Base-by-base conservation (phyloP, 2,113 vertebrate species). In the Calyptommatus sinebrachiatus region DNA sequence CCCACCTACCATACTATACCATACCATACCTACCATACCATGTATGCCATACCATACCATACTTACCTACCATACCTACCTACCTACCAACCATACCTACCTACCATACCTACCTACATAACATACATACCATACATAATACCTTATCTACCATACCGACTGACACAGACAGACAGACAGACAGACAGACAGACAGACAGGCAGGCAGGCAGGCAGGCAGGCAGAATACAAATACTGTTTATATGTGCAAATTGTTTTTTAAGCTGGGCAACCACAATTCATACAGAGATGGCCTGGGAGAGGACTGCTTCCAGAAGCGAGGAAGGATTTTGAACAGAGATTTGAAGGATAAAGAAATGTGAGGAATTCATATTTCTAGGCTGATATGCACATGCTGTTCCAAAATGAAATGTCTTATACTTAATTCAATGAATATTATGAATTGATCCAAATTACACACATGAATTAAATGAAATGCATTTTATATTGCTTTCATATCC, bases 381-480 rank as follows among this genome's bases (percentile, higher is more conserved):
- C 35, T 86, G 61, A 71, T 71, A 80, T 82, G 2, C 18, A 80
- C 11, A 72, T 78, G 16, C 65, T 81, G 41, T 50, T 65, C 77
- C 65, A 78, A 26, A 50, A 82, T 18, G 31, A 20, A 79, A 84
- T 68, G 77, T 66, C 76, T 60, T 75, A 48, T 0, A 7, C 46
- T 67, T 90, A 69, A 87, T 77, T 61, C 73, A 66, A 85, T 8
- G 6, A 88, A 73, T 89, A 85, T 70, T 86, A 69, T 83, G 61
- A 90, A 88, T 81, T 78, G 60, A 63, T 86, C 90, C 61, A 85
- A 91, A 84, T 76, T 2, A 88, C 35, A 81, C 22, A 73, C 62
- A 76, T 65, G 83, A 88, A 73, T 89, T 83, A 79, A 85, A 86
- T 76, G 76, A 88, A 83, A 77, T 77, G 5, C 67, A 84, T 67